Conservation (phyloP, 2,888 invertebrate species). For the Clitarchus hookeri region DNA sequence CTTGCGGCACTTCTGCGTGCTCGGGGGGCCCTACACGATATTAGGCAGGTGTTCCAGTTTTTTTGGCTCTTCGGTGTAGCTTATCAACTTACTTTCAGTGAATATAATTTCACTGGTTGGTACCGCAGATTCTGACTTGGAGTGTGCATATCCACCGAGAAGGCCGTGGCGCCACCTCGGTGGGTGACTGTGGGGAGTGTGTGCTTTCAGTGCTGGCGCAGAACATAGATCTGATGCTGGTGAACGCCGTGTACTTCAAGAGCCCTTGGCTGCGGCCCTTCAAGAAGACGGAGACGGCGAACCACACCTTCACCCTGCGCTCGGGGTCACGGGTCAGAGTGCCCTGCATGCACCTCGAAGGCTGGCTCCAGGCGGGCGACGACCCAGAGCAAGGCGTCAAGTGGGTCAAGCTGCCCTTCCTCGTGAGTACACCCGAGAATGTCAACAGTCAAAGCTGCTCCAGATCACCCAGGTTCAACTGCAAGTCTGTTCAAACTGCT, state of each 20-base stretch:
- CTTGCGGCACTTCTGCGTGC: too few species aligned
- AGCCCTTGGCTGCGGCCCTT: background rate
- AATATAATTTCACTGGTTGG: too few species aligned
- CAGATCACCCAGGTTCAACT: too few species aligned
- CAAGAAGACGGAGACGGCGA: background rate
- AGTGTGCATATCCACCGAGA: too few species aligned
- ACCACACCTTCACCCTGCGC: background rate
- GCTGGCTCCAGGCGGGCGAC: background rate
- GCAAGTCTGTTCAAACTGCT: too few species aligned
- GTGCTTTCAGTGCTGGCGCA: background rate
- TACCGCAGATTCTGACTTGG: too few species aligned
- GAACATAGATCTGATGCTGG: conserved; percentile 39
- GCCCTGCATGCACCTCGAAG: background rate
- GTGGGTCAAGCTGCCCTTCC: background rate
- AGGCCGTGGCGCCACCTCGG: too few species aligned
- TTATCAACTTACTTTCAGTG: too few species aligned
- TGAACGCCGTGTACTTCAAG: conserved; percentile 43
- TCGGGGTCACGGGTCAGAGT: background rate
- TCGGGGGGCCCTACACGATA: too few species aligned
- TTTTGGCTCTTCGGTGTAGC: too few species aligned
- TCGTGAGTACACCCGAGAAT: background rate
- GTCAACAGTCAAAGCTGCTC: too few species aligned
- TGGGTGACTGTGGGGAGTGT: background rate
- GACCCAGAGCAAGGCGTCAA: background rate
- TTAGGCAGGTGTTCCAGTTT: too few species aligned